Evolutionary conservation across 2,888 invertebrate species (phyloP).

Genomic region (Cephus runcator): DNA sequence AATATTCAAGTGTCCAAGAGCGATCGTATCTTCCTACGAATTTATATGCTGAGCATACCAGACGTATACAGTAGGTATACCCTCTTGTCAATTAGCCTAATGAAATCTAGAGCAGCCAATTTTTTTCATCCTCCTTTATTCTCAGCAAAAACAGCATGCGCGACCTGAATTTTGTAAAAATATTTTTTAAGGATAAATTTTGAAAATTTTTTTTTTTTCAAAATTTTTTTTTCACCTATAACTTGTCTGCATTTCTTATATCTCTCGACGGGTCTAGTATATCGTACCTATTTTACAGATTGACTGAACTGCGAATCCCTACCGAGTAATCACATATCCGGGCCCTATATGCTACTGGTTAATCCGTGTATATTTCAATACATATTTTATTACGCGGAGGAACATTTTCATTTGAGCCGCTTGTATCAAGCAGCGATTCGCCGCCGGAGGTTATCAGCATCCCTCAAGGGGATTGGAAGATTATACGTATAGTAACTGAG

Average conservation of each 20-base stretch:
- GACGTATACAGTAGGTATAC: neutral
- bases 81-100: slow-evolving; percentile 14
- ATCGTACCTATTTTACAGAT: no score
- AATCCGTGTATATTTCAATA: slow-evolving; percentile 16
- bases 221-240: fast-evolving
- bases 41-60: slow-evolving; percentile 17
- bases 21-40: slow-evolving; percentile 37
- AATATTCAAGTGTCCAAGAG: slow-evolving; percentile 31
- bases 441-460: slow-evolving; percentile 38
- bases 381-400: slow-evolving; percentile 36
- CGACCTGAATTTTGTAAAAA: no score
- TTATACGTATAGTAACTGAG: slow-evolving; percentile 32
- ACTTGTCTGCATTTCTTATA: no score
- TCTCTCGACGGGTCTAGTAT: no score
- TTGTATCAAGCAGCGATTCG: slow-evolving; percentile 32
- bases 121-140: no score
- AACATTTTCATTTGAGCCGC: slow-evolving; percentile 30
- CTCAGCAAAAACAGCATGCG: no score
- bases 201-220: no score
- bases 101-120: slow-evolving; percentile 8
- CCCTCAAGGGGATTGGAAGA: slow-evolving; percentile 44
- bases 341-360: neutral
- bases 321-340: neutral
- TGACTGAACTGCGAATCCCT: neutral
- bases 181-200: no score